Conservation (phyloP, 2,113 vertebrate species). For the Platichthys stellatus region DNA sequence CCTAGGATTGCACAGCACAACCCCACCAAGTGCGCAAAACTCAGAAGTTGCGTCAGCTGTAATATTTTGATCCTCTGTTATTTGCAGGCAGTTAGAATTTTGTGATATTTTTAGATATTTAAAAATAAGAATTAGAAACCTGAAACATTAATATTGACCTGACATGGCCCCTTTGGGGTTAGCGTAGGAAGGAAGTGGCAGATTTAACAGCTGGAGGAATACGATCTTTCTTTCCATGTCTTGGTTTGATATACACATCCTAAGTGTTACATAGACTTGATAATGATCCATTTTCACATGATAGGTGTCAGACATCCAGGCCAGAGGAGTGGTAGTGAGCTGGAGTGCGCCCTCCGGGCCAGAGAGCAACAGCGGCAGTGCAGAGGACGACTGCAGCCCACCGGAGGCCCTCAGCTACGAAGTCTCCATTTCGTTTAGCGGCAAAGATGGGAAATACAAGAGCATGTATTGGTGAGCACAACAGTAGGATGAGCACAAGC, state of each 20-base stretch:
- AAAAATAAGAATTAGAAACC: background rate
- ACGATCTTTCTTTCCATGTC: no score
- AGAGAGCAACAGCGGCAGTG: conserved; percentile 75
- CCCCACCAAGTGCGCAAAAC: conserved; percentile 36
- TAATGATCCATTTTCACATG: conserved; percentile 3
- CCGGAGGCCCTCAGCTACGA: conserved; percentile 85
- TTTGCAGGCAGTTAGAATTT: conserved; percentile 1
- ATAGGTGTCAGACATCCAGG: conserved; percentile 91
- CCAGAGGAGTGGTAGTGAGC: conserved; percentile 83
- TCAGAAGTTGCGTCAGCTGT: conserved; percentile 5
- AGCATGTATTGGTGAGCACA: conserved; percentile 85
- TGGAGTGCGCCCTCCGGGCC: conserved; percentile 87
- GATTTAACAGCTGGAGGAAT: background rate
- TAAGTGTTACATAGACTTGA: no score
- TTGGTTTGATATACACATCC: background rate
- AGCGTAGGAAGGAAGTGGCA: background rate
- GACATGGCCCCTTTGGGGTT: background rate
- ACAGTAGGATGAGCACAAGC: background rate
- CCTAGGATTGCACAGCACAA: conserved; percentile 29
- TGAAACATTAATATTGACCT: background rate
- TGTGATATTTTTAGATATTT: background rate
- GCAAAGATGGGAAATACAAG: conserved; percentile 92
- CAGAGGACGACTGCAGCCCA: conserved; percentile 61
- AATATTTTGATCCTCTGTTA: conserved; percentile 22
- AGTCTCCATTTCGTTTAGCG: conserved; percentile 87